Conservation (phyloP, 1,140 invertebrate genomes). For the Marisa cornuarietis region DNA sequence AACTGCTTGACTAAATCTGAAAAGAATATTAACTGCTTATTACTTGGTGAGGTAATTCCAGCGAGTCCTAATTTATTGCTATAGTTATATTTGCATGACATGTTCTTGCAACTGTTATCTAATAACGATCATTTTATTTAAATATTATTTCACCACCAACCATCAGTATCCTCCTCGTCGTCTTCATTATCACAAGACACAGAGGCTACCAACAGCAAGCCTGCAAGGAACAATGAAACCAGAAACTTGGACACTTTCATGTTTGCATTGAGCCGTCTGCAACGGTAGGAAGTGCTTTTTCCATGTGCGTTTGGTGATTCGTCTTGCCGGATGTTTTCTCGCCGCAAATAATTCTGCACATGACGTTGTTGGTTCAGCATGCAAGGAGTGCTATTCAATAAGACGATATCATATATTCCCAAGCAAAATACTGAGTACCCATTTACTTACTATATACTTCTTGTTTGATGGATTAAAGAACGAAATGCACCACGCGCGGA, state of each 20-base stretch:
- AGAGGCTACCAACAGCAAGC: background rate
- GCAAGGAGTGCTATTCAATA: background rate
- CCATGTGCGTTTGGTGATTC: background rate
- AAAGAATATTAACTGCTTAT: background rate
- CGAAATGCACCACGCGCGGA: background rate
- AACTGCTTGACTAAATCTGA: no score
- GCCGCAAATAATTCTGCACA: background rate
- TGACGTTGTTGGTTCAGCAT: background rate
- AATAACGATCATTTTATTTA: background rate
- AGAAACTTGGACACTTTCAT: slow-evolving; percentile 6
- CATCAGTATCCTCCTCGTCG: background rate
- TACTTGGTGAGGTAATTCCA: background rate
- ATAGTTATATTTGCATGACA: background rate
- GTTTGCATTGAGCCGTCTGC: background rate
- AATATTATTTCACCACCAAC: background rate
- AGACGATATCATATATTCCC: background rate
- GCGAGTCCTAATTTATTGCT: background rate
- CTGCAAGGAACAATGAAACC: background rate
- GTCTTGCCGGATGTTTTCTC: background rate
- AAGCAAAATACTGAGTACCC: background rate
- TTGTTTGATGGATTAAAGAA: background rate
- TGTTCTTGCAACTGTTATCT: background rate
- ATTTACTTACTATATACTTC: background rate
- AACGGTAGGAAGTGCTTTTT: background rate
- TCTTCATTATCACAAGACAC: background rate